Conservation (phyloP, 2,113 vertebrate species). For the Furnarius figulus region DNA sequence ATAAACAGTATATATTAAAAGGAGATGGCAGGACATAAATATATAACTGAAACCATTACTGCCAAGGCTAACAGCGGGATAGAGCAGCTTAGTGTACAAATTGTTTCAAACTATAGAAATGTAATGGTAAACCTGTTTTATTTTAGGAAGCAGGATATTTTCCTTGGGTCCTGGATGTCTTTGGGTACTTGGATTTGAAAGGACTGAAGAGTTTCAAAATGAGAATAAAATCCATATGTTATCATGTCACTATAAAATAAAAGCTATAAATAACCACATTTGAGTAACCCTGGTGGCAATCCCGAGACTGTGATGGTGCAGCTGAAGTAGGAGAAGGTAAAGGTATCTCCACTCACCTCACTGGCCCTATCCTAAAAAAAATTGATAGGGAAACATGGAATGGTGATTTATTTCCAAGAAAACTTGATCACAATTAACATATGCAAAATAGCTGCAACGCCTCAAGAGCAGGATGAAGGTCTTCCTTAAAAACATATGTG, state of each 20-base stretch:
- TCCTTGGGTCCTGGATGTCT: not conserved
- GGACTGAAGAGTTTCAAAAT: not conserved
- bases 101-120: slow-evolving; percentile 16
- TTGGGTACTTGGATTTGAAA: slow-evolving; percentile 7
- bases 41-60: slow-evolving; percentile 21
- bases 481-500: not conserved
- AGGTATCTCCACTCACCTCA: not conserved
- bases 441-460: not conserved
- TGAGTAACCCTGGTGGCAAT: not conserved
- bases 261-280: not conserved
- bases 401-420: not conserved
- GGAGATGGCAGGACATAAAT: slow-evolving; percentile 58
- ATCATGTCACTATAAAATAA: not conserved
- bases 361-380: not conserved
- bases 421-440: not conserved
- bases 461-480: not conserved
- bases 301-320: rapidly evolving
- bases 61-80: slow-evolving; percentile 49
- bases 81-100: slow-evolving; percentile 41
- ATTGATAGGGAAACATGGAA: rapidly evolving
- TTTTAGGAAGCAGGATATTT: slow-evolving; percentile 33
- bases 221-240: not conserved
- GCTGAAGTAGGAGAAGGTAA: not conserved
- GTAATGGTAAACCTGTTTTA: not conserved
- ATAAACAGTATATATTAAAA: slow-evolving; percentile 54